Evolutionary conservation across 2,797 vertebrate genomes (phyloP).

Genomic region (Brachyrhaphis roseni): DNA sequence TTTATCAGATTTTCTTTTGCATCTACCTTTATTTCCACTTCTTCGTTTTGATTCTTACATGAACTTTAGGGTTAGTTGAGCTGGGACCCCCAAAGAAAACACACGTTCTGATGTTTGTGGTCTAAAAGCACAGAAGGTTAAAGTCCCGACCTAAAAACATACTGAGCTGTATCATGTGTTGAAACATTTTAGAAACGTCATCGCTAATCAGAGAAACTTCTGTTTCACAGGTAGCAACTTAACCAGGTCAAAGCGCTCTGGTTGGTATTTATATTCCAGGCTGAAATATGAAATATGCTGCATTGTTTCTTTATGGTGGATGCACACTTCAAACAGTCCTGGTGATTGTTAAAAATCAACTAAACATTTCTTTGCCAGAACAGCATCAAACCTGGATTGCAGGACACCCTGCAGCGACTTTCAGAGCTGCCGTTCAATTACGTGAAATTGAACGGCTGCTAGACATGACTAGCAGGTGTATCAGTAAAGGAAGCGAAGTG

Average conservation of each 20-base stretch:
- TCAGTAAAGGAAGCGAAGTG: not conserved
- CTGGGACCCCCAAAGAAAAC: not conserved
- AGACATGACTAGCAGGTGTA: not conserved
- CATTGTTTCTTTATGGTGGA: not conserved
- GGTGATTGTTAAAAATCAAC: no score
- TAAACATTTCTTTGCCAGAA: not conserved
- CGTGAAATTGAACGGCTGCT: no score
- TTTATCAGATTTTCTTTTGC: not conserved
- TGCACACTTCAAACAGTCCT: not conserved
- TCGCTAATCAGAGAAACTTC: not conserved
- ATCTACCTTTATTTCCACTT: not conserved
- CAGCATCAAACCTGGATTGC: not conserved
- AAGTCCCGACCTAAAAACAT: not conserved
- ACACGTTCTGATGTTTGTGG: not conserved
- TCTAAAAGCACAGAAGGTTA: not conserved
- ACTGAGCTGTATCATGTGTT: not conserved
- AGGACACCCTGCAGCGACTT: not conserved
- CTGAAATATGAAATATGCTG: not conserved
- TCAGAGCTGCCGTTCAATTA: not conserved
- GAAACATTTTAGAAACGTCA: not conserved
- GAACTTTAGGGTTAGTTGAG: not conserved
- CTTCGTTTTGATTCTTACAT: not conserved
- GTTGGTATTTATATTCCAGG: not conserved
- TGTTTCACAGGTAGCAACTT: not conserved
- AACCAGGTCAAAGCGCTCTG: not conserved